Evolutionary conservation across 53 echinoderm and acorn worm genomes (phyloP), one percentile per base, ranked within the genome.

Genomic region (Henricia sp.): DNA sequence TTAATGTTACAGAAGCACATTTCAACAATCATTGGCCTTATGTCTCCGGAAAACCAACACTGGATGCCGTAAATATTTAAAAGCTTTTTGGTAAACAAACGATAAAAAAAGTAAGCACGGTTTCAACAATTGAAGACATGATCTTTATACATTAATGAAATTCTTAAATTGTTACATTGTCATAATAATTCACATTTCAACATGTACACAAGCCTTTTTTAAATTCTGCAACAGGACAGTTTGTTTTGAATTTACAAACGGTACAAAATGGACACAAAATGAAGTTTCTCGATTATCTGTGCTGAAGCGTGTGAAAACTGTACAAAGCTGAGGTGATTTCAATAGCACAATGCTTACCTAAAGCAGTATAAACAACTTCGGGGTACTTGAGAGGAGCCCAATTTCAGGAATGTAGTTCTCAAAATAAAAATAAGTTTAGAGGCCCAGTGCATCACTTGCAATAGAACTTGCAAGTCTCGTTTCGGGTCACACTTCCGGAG

Each of bases 1-100:
- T 60, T 80, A 80, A 80, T 80, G 80, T 80, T 80, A 63, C 64
- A 63, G 80, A 80, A 80, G 80, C 80, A 80, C 80, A 80, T 80
- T 62, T 80, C 60, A 80, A 80, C 80, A 80, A 64, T 80, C 60
- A 64, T 63, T 80, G 64, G 80, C 80, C 64, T 80, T 63, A 80
- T 80, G 62, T 64, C 80, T 80, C 80, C 50, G 62, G 64, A 64
- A 48, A 64, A 80, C 43, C 63, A 57, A 64, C 57, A 80, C 63
- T 44, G 37, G 63, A 80, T 59, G 59, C 60, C 64, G 80, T 80
- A 64, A 80, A 80, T 63, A 80, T 80, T 62, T 64, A 48, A 80
- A 80, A 62, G 62, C 80, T 32, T 60, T 68, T 64, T 64, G 4
- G 68, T 68, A 68, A 73, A 80, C 80, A 80, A 80, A 60, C 60